Evolutionary conservation across 2,888 invertebrate species (phyloP), one percentile per base, ranked within the genome.

Genomic region (Cataglyphis albicans): DNA sequence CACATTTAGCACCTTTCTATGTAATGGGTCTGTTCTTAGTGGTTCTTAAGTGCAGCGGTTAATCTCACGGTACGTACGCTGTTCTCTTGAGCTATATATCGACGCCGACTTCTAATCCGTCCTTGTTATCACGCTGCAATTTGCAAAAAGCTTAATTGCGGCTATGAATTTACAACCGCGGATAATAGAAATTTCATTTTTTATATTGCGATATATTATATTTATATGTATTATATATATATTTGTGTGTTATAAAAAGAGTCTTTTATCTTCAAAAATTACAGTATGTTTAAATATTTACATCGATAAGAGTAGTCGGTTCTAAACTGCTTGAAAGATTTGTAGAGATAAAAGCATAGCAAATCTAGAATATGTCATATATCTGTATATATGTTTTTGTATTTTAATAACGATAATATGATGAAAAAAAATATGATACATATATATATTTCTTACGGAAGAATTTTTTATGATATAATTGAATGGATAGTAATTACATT

Each of bases 1-100:
- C 57, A 78, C 78, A 78, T 78, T 78, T 78, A 78, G 72, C 78
- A 78, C 78, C 78, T 78, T 78, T 72, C 78, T 59, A 38, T 70
- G 59, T 78, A 78, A 78, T 78, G 44, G 78, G 32, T 78, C 70
- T 44, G 72, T 78, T 78, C 78, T 78, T 78, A 78, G 59, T 12
- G 44, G 68, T 78, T 72, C 78, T 72, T 78, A 78, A 78, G 78
- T 78, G 72, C 72, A 32, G 72, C 59, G 57, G 72, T 78, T 78
- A 78, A 78, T 78, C 78, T 78, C 59, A 35, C n/a, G 65, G 65
- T 48, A 18, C 29, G n/a, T 44, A 18, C 44, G 15, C 41, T 55
- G 10, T 18, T 29, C 29, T 59, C 44, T 44, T 70, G 7, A 38
- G 32, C 44, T 57, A 59, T 78, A 78, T 78, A 25, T 25, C 44